These are phyloP conservation scores for Celastrina argiolus DNA, from an alignment of 2,888 invertebrate genomes.

Conservation along the genomic window DNA sequence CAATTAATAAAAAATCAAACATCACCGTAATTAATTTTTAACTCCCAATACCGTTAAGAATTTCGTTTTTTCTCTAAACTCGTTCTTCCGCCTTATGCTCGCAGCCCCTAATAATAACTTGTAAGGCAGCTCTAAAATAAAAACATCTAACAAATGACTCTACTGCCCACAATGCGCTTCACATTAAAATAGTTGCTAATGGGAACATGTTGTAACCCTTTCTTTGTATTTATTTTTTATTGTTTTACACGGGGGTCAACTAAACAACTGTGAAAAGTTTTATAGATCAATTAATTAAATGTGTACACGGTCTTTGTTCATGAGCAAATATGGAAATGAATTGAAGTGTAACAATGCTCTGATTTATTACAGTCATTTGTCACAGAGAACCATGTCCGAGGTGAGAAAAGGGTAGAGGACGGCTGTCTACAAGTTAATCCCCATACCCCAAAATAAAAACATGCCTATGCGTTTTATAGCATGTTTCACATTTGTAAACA, in stretches of 20 bases:
- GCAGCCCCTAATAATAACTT: conserved; percentile 40
- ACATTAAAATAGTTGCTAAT: conserved; percentile 66
- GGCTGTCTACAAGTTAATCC: conserved; percentile 26
- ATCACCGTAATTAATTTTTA: background rate
- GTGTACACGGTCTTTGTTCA: conserved; percentile 73
- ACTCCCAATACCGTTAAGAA: background rate
- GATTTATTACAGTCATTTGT: conserved; percentile 60
- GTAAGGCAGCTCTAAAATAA: conserved; percentile 56
- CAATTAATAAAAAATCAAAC: background rate
- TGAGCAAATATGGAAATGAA: conserved; percentile 73
- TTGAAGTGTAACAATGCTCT: conserved; percentile 62
- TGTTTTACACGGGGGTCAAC: conserved; percentile 75
- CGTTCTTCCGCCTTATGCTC: conserved; percentile 21
- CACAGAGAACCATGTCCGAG: conserved; percentile 54
- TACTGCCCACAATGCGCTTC: conserved; percentile 59
- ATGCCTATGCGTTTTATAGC: background rate
- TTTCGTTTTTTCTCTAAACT: conserved; percentile 20
- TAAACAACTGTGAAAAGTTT: conserved; percentile 64
- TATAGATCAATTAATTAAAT: conserved; percentile 78
- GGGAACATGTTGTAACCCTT: conserved; percentile 72
- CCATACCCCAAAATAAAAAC: conserved; percentile 26
- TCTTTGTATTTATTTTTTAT: conserved; percentile 61
- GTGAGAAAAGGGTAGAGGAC: conserved; percentile 52
- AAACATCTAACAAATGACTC: conserved; percentile 64
- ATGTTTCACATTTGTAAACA: no score